Base-by-base conservation (phyloP, 1,140 invertebrate genomes). In the Platyura marginata region DNA sequence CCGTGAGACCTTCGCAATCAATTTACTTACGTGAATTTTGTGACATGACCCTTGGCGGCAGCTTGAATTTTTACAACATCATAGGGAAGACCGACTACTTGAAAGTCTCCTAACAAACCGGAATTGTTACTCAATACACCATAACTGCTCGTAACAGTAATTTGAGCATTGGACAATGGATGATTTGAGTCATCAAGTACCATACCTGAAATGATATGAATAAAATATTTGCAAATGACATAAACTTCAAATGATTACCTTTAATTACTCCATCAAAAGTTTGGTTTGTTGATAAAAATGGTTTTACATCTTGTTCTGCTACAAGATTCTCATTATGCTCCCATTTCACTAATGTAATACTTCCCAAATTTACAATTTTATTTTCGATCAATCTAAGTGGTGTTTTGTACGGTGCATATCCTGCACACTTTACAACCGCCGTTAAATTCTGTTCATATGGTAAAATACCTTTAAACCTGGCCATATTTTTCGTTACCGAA, bases 391-490 rank as follows among this genome's bases (percentile, higher is more conserved):
- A 56, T 11, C 59, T 40, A 2, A 69, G 44, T 18, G 49, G 52
- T 2, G 64, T 40, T 47, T 52, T 70, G 62, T 2, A 69, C 49
- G 48, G 79, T 78, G 32, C 65, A 65, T 35, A 70, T 62, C 21
- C 71, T 74, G 1, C 64, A 62, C 2, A 80, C 61, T 36, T 68
- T 60, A 1, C 83, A 48, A 1, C 57, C 57, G n/a, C n/a, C n/a
- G n/a, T n/a, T n/a, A n/a, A n/a, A n/a, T n/a, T n/a, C n/a, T n/a
- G n/a, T n/a, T n/a, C n/a, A n/a, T n/a, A n/a, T n/a, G n/a, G n/a
- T 32, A 86, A 54, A 53, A 78, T 70, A 21, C 77, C 64, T 49
- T 75, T 74, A 55, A 79, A 85, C 47, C 71, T 70, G 0, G 77
- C 81, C 45, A 66, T 65, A 54, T 80, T 82, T 46, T 64, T 58